Conservation (phyloP, 1,140 invertebrate species). For the Gonatopus flavifemur region DNA sequence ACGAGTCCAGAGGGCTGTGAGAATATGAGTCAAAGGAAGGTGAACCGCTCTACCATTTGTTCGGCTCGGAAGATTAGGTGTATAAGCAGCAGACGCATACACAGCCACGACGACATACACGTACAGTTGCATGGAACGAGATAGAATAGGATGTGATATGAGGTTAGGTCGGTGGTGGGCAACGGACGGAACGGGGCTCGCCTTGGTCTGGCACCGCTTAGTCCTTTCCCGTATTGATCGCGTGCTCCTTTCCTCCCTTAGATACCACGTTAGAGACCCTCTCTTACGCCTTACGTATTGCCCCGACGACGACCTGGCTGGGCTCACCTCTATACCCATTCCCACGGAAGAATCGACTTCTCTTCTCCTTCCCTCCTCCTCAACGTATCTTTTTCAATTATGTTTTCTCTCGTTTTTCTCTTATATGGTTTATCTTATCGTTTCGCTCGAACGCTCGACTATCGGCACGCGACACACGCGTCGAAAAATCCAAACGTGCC, state of each 20-base stretch:
- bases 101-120: too few relatives aligned
- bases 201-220: conserved; percentile 56
- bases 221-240: conserved; percentile 55
- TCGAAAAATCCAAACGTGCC: too few relatives aligned
- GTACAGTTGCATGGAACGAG: conserved; percentile 36
- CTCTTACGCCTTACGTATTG: conserved; percentile 37
- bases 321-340: conserved; percentile 9
- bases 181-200: conserved; percentile 50
- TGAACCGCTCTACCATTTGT: too few relatives aligned
- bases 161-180: conserved; percentile 50
- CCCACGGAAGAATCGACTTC: neutral
- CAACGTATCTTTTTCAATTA: neutral
- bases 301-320: conserved; percentile 12
- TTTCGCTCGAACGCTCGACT: too few relatives aligned
- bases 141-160: conserved; percentile 37
- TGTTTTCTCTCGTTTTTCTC: neutral
- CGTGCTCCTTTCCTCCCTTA: conserved; percentile 52
- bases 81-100: too few relatives aligned
- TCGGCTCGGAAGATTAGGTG: conserved; percentile 44
- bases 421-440: too few relatives aligned
- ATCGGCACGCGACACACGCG: too few relatives aligned
- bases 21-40: conserved; percentile 39
- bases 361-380: neutral
- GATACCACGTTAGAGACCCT: conserved; percentile 49
- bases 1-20: conserved; percentile 19